Evolutionary conservation across 2,797 vertebrate genomes (phyloP).

Genomic region (Tangara arthus): DNA sequence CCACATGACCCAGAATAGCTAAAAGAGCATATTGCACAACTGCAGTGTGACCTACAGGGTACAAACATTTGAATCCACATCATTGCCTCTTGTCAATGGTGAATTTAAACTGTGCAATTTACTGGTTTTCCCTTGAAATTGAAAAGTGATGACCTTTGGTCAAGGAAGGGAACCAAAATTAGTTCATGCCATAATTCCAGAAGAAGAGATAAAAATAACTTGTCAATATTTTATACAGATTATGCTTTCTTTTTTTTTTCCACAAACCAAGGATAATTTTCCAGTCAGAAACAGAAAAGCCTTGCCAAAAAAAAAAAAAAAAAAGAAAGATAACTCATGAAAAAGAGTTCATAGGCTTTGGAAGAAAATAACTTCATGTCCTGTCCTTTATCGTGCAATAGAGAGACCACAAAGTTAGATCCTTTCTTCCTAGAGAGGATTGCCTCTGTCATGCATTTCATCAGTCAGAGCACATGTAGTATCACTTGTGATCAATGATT

Average conservation of each 20-base stretch:
- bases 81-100: neutral
- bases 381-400: neutral
- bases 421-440: neutral
- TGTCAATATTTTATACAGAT: neutral
- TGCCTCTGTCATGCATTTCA: neutral
- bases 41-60: neutral
- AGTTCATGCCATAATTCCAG: neutral
- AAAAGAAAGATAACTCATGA: neutral
- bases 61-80: neutral
- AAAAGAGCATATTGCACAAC: neutral
- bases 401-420: neutral
- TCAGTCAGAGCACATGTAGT: neutral
- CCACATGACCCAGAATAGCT: neutral
- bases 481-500: neutral
- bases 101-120: neutral
- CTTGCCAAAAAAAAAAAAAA: neutral
- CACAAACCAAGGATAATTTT: neutral
- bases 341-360: neutral
- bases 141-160: conserved; percentile 28
- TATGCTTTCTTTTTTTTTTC: neutral
- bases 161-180: neutral
- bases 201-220: conserved; percentile 10
- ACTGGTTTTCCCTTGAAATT: neutral
- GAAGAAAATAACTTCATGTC: neutral
- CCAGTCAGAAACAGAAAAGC: neutral